A percentile compares a stretch with the other conserved stretches of the same genome.
Evolutionary conservation across 2,888 invertebrate genomes (phyloP).

Genomic region (Cloeon dipterum): DNA sequence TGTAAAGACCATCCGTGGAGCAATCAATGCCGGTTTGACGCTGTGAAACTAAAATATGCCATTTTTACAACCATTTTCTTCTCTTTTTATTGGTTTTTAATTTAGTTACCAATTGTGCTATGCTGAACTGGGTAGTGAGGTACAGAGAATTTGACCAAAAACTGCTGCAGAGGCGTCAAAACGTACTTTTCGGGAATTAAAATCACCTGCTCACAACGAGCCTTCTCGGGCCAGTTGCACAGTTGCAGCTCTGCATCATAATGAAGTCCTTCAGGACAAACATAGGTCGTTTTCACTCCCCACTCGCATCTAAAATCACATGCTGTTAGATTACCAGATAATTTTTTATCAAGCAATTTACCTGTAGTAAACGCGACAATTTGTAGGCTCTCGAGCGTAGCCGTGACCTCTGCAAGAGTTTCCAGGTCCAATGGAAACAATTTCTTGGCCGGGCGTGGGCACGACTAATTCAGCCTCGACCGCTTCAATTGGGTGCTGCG

Average conservation of each 20-base stretch:
- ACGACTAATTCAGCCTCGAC: background rate
- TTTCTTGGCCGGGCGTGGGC: conserved; percentile 4
- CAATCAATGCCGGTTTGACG: conserved; percentile 12
- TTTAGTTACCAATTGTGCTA: too few species aligned
- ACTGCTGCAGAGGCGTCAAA: background rate
- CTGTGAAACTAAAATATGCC: too few species aligned
- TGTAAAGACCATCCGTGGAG: conserved; percentile 29
- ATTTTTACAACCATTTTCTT: too few species aligned
- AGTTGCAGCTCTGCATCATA: conserved; percentile 13
- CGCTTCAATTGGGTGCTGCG: background rate
- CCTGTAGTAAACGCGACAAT: conserved; percentile 14
- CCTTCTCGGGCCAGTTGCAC: conserved; percentile 15
- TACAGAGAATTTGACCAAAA: background rate
- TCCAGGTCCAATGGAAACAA: conserved; percentile 3
- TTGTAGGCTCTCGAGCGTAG: conserved; percentile 10
- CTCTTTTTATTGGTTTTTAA: too few species aligned
- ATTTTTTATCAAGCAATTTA: too few species aligned
- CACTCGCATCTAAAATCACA: too few species aligned
- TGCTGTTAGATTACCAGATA: too few species aligned
- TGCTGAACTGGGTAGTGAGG: too few species aligned
- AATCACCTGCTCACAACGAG: conserved; percentile 9
- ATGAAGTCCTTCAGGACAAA: conserved; percentile 14
- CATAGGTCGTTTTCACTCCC: conserved; percentile 12
- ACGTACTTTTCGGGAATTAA: background rate
- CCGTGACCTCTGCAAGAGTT: conserved; percentile 10